phyloP scores from a whole-genome alignment of 2,888 invertebrate species.

The Cerastis rubricosa region DNA sequence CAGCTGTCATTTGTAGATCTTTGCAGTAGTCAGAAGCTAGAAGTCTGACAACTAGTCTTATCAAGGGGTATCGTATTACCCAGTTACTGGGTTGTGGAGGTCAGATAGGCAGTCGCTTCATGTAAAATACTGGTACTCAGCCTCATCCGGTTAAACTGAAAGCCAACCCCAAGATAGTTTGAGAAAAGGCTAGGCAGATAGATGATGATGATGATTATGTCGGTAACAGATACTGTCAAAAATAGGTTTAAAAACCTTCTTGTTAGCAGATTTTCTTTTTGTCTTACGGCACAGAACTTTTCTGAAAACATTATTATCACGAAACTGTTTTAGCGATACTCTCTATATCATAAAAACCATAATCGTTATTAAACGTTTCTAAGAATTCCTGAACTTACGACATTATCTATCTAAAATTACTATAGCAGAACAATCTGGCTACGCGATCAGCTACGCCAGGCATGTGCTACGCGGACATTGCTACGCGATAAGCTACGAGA shows the following conservation, averaged over 20 bases:
- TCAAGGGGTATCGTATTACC: no score
- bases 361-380: no score
- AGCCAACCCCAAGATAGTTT: no score
- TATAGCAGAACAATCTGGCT: background rate
- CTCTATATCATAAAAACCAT: no score
- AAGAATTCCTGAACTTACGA: background rate
- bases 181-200: no score
- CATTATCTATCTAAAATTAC: background rate
- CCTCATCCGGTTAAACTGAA: no score
- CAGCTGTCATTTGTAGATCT: no score
- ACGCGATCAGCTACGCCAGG: slow-evolving; percentile 42
- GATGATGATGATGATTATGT: background rate
- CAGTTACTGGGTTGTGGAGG: no score
- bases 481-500: slow-evolving; percentile 47
- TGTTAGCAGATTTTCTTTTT: background rate
- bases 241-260: background rate
- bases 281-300: background rate
- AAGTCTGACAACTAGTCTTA: no score
- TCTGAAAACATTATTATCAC: background rate
- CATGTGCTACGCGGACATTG: slow-evolving; percentile 46
- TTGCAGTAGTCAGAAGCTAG: no score
- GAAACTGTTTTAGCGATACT: background rate
- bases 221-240: background rate
- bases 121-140: no score
- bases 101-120: no score